A percentile compares a stretch with the other conserved stretches of the same genome.
phyloP scores from a whole-genome alignment of 2,888 invertebrate genomes.

The Mimas tiliae region DNA sequence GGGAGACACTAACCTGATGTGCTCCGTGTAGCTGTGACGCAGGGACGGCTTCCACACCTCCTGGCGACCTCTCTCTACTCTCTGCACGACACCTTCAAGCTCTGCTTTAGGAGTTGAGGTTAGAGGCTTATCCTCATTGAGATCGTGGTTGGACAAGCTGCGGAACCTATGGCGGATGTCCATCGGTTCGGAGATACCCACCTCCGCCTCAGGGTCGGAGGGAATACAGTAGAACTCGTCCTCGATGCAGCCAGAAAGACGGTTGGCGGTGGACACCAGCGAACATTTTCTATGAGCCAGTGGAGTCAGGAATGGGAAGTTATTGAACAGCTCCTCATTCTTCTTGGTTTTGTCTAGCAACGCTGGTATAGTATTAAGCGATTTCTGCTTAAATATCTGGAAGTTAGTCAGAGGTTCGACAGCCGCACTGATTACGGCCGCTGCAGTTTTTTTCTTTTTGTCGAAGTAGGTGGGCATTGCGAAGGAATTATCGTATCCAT shows the following conservation, averaged over 20 bases:
- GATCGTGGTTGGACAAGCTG: slow-evolving; percentile 59
- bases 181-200: slow-evolving; percentile 50
- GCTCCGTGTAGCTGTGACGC: slow-evolving; percentile 71
- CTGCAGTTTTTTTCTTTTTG: slow-evolving; percentile 64
- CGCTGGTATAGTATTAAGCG: slow-evolving; percentile 77
- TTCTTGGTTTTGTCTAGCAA: slow-evolving; percentile 61
- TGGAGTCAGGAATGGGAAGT: slow-evolving; percentile 85
- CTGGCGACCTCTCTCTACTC: neutral
- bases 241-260: slow-evolving; percentile 74
- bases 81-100: neutral
- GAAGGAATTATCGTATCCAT: slow-evolving; percentile 60
- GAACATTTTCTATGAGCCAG: slow-evolving; percentile 81
- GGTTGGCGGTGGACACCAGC: slow-evolving; percentile 59
- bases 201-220: slow-evolving; percentile 61
- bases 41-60: slow-evolving; percentile 40
- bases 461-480: slow-evolving; percentile 81
- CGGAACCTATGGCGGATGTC: slow-evolving; percentile 64
- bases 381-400: slow-evolving; percentile 79
- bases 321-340: slow-evolving; percentile 80
- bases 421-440: slow-evolving; percentile 58
- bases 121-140: slow-evolving; percentile 46
- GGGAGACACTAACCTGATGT: slow-evolving; percentile 63
- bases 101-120: slow-evolving; percentile 66
- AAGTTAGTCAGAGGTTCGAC: slow-evolving; percentile 75
- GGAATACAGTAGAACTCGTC: slow-evolving; percentile 79